phyloP scores from a whole-genome alignment of 2,113 vertebrate species.

The Deroptyus accipitrinus region DNA sequence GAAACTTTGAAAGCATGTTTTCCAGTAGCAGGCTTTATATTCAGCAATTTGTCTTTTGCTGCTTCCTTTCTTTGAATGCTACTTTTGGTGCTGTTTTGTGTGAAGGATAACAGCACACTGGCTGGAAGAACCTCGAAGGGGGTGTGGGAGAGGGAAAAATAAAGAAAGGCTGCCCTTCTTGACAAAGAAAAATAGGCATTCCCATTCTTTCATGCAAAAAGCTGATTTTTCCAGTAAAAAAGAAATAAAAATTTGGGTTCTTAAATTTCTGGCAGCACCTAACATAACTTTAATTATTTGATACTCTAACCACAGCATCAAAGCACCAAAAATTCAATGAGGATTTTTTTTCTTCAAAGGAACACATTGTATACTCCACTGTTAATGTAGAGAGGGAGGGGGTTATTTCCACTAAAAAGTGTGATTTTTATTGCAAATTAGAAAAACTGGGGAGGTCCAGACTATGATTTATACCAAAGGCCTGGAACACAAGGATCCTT shows the following conservation, averaged over 20 bases:
- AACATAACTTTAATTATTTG: slow-evolving; percentile 35
- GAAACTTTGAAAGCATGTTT: slow-evolving; percentile 54
- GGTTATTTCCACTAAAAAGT: background rate
- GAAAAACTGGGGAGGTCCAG: slow-evolving; percentile 18
- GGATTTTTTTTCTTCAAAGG: slow-evolving; percentile 36
- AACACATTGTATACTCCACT: slow-evolving; percentile 36
- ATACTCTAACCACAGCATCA: slow-evolving; percentile 31
- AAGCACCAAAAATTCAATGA: slow-evolving; percentile 33
- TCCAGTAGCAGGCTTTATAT: slow-evolving; percentile 54
- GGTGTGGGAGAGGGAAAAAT: background rate
- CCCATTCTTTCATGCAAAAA: slow-evolving; percentile 8
- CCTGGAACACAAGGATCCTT: background rate
- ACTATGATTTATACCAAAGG: slow-evolving; percentile 1
- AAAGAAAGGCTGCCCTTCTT: background rate
- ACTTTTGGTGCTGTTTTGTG: slow-evolving; percentile 57
- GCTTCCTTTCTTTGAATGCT: slow-evolving; percentile 57
- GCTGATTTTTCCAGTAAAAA: slow-evolving; percentile 11
- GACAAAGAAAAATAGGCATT: slow-evolving; percentile 54
- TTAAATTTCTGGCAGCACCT: slow-evolving; percentile 25
- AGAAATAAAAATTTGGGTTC: background rate
- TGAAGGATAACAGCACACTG: slow-evolving; percentile 48
- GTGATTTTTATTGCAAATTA: slow-evolving; percentile 66
- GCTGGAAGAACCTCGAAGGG: slow-evolving; percentile 29
- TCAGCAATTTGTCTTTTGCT: slow-evolving; percentile 48
- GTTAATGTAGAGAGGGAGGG: background rate